Evolutionary conservation across 2,888 invertebrate species (phyloP).

Genomic region (Lissonota sp.): DNA sequence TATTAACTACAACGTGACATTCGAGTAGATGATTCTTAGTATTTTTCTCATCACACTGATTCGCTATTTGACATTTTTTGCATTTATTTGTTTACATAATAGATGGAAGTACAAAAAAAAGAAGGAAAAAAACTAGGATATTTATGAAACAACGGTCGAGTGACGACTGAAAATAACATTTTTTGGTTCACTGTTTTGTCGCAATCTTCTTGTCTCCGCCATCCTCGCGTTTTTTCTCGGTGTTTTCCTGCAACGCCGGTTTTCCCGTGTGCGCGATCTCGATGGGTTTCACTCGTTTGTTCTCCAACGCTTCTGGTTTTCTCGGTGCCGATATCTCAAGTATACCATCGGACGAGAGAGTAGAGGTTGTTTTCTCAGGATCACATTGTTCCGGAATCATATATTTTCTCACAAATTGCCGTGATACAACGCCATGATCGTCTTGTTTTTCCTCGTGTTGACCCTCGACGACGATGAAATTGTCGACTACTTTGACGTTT

Average conservation of each 20-base stretch:
- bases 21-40: no score
- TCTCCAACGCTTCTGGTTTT: slow-evolving; percentile 78
- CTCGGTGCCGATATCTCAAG: slow-evolving; percentile 90
- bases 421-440: slow-evolving; percentile 86
- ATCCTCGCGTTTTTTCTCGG: slow-evolving; percentile 38
- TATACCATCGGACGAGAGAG: slow-evolving; percentile 92
- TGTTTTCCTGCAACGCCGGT: slow-evolving; percentile 70
- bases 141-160: neutral
- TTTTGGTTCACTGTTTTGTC: slow-evolving; percentile 36
- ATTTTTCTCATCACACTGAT: no score
- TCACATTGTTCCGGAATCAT: slow-evolving; percentile 84
- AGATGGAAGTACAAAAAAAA: no score
- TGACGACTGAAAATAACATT: no score
- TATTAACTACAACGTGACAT: no score
- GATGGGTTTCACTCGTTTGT: slow-evolving; percentile 66
- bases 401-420: slow-evolving; percentile 79
- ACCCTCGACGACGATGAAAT: slow-evolving; percentile 89
- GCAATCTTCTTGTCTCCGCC: slow-evolving; percentile 27
- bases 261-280: slow-evolving; percentile 71
- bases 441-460: slow-evolving; percentile 94
- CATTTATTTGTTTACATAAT: no score
- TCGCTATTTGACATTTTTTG: no score
- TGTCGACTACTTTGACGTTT: slow-evolving; percentile 89
- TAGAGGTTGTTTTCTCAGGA: slow-evolving; percentile 90
- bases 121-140: no score